These are phyloP conservation scores for Kradibia gibbosae DNA, from an alignment of 1,140 invertebrate genomes.

Conservation along the genomic window DNA sequence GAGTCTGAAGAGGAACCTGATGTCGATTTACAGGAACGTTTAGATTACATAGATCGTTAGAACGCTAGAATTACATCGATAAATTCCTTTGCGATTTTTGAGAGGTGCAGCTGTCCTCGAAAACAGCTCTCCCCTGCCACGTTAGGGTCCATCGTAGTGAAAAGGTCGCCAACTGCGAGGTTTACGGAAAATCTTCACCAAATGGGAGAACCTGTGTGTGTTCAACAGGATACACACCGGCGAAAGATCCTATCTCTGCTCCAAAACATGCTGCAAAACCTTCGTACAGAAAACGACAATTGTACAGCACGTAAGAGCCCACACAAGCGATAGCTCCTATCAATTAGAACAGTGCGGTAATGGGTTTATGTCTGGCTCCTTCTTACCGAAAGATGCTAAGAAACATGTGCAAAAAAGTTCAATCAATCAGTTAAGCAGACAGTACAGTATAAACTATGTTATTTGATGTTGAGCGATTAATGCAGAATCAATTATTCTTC, in stretches of 20 bases:
- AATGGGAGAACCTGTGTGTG: slow-evolving; percentile 70
- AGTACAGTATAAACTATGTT: no score
- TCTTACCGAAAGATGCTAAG: slow-evolving; percentile 58
- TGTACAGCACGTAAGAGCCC: slow-evolving; percentile 70
- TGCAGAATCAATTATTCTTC: no score
- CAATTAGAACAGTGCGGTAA: slow-evolving; percentile 70
- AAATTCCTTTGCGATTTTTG: slow-evolving; percentile 81
- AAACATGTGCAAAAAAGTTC: slow-evolving; percentile 54
- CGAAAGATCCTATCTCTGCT: slow-evolving; percentile 74
- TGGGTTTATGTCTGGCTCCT: slow-evolving; percentile 66
- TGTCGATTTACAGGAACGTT: slow-evolving; percentile 55
- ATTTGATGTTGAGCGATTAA: no score
- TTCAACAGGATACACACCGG: slow-evolving; percentile 72
- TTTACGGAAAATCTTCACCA: slow-evolving; percentile 74
- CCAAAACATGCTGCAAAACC: slow-evolving; percentile 67
- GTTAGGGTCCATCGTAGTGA: slow-evolving; percentile 81
- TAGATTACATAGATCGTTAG: no score
- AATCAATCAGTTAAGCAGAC: no score
- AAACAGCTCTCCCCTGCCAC: slow-evolving; percentile 81
- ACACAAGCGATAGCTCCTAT: slow-evolving; percentile 75
- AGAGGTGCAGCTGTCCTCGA: slow-evolving; percentile 82
- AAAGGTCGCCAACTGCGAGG: slow-evolving; percentile 80
- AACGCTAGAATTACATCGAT: slow-evolving; percentile 76
- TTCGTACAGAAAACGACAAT: slow-evolving; percentile 72
- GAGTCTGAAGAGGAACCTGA: slow-evolving; percentile 3